Conservation (phyloP, 2,797 vertebrate genomes). For the Sparidentex hasta region DNA sequence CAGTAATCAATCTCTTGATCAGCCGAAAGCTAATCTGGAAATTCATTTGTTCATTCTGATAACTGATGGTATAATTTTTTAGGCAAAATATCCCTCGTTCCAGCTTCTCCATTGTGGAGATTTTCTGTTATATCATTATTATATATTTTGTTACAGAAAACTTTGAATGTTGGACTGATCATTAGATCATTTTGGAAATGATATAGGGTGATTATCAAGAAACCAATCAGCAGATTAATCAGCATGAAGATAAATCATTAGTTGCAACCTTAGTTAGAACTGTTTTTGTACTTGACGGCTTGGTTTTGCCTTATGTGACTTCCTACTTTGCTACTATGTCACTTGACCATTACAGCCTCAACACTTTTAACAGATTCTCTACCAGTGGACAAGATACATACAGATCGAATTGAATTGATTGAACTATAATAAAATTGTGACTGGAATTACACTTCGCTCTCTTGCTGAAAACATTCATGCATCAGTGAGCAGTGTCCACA, state of each 20-base stretch:
- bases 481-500: not conserved
- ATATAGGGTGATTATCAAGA: too few relatives aligned
- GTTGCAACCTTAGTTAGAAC: not conserved
- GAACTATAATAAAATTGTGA: not conserved
- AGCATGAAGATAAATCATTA: not conserved
- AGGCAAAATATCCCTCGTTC: not conserved
- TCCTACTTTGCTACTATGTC: not conserved
- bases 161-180: too few relatives aligned
- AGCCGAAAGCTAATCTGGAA: not conserved
- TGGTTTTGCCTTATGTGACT: not conserved
- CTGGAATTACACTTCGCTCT: not conserved
- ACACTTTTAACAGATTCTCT: not conserved
- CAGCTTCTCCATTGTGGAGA: too few relatives aligned
- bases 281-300: not conserved
- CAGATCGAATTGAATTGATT: not conserved
- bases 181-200: too few relatives aligned
- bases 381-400: not conserved
- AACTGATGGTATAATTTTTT: not conserved
- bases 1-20: not conserved
- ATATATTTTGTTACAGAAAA: too few relatives aligned
- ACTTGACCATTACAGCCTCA: not conserved
- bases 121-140: too few relatives aligned
- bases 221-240: too few relatives aligned
- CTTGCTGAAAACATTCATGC: not conserved
- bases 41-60: not conserved